These are phyloP conservation scores for Muscicapa adusta DNA, from an alignment of 2,113 vertebrate genomes.

Conservation along the genomic window DNA sequence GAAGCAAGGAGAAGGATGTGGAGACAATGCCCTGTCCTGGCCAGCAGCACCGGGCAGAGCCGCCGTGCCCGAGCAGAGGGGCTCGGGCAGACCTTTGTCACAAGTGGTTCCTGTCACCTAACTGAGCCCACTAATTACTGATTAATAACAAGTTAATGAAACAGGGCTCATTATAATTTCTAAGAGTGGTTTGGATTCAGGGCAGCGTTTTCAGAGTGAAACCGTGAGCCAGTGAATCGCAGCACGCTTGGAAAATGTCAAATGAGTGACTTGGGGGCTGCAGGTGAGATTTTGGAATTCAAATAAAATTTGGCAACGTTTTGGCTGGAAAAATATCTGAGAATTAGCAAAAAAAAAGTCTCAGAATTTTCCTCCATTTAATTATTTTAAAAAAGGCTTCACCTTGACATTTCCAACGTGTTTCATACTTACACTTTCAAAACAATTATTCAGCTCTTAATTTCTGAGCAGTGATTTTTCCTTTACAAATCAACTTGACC, in stretches of 20 bases:
- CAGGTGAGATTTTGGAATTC: neutral
- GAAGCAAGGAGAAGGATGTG: neutral
- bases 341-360: neutral
- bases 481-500: conserved; percentile 49
- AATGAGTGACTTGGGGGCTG: neutral
- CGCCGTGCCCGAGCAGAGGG: neutral
- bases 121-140: conserved; percentile 3
- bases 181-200: neutral
- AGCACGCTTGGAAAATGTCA: neutral
- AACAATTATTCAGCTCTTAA: neutral
- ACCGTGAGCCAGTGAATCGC: fast-evolving
- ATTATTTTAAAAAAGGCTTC: neutral
- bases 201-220: neutral
- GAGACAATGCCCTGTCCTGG: neutral
- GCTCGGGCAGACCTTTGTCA: neutral
- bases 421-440: neutral
- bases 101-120: fast-evolving
- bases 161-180: neutral
- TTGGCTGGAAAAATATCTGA: neutral
- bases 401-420: fast-evolving
- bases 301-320: neutral
- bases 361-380: neutral
- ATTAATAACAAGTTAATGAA: conserved; percentile 1
- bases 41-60: neutral
- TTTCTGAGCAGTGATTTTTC: neutral